Evolutionary conservation across 2,797 vertebrate species (phyloP).

Genomic region (Fringilla coelebs): DNA sequence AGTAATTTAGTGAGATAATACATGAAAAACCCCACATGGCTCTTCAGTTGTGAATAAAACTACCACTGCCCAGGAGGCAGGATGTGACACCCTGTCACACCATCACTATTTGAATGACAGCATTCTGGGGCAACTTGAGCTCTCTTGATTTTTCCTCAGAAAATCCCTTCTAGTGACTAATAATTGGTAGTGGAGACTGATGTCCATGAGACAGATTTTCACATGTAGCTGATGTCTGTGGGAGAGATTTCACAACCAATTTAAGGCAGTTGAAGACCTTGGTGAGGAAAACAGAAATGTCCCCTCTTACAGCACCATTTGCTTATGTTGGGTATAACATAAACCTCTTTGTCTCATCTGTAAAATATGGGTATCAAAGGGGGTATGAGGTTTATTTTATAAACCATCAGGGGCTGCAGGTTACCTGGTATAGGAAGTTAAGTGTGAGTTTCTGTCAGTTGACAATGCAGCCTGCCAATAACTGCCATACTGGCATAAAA

Average conservation of each 20-base stretch:
- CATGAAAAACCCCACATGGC: fast-evolving
- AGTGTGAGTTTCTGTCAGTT: neutral
- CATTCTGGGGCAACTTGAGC: neutral
- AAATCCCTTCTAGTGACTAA: neutral
- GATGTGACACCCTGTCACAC: neutral
- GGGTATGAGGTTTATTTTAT: neutral
- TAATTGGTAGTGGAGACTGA: neutral
- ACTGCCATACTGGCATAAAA: neutral
- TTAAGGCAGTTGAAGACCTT: neutral
- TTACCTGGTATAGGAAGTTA: neutral
- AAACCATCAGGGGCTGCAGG: neutral
- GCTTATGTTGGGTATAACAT: neutral
- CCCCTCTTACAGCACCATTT: neutral
- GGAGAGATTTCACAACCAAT: neutral
- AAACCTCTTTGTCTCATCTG: neutral
- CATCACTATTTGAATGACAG: neutral
- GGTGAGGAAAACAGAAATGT: neutral
- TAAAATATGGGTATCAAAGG: neutral
- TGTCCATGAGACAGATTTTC: fast-evolving
- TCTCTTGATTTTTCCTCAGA: neutral
- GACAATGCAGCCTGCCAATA: neutral
- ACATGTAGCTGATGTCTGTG: fast-evolving
- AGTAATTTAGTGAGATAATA: neutral
- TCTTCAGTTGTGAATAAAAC: neutral
- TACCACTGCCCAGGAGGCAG: neutral